Evolutionary conservation across 2,888 invertebrate species (phyloP), one percentile per base, ranked within the genome.

Genomic region (Sceliomorpha sp.): DNA sequence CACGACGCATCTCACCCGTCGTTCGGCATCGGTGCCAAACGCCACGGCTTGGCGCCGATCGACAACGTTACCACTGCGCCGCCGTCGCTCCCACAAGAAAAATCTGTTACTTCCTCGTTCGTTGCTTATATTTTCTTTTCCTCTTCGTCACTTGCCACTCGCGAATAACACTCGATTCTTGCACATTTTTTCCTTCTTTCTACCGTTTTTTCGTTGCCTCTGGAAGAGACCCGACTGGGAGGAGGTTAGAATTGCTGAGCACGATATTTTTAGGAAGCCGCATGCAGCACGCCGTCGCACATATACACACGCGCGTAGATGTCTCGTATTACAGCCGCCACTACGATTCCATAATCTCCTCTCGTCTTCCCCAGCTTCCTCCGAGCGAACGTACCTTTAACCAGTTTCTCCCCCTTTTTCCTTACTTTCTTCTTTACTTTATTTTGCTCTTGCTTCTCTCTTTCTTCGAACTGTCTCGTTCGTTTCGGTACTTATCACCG

Each of bases 251-350:
- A 67, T 75, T 69, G 68, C 68, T 62, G 69, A 71, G 74, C 70
- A 58, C 66, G 60, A 53, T 76, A 76, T 76, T 76, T 76, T 76
- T 76, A 71, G 73, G 64, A 51, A 42, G 58, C 58, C 45, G 40
- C 58, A 48, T 47, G 60, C 27, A 48, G 56, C 56, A 64, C 55
- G 60, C 50, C 31, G 67, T 67, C 64, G 58, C 68, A 58, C 53
- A 20, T 20, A 20, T 20, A 53, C 66, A 32, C 39, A 48, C 14
- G 39, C 14, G 15, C n/a, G 6, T n/a, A 9, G 24, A 32, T n/a
- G 73, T 71, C 74, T 78, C 75, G 68, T 73, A 71, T 78, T 78
- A 77, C 77, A 47, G 29, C 34, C 34, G 32, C 32, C 13, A 9
- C n/a, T 50, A 56, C 60, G 63, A 42, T 70, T 71, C 68, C 72